A percentile compares a stretch with the other conserved stretches of the same genome.
phyloP scores from a whole-genome alignment of 64 coral and sea anemone genomes.

The Montipora capricornis region DNA sequence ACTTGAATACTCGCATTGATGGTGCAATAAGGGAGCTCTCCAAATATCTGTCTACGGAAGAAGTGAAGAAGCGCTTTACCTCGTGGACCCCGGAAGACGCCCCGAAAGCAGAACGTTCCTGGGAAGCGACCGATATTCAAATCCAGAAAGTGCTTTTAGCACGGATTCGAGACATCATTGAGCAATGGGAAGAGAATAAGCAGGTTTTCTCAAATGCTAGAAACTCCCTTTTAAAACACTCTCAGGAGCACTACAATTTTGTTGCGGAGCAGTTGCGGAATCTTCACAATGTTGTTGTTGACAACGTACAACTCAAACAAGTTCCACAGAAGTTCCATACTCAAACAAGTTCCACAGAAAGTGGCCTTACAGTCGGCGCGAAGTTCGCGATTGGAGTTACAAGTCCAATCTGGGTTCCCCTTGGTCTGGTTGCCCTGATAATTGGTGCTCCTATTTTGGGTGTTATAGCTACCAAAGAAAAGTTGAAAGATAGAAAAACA shows the following conservation, averaged over 20 bases:
- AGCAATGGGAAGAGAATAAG: constrained; percentile 26
- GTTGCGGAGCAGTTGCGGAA: constrained; percentile 11
- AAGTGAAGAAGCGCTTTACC: background rate
- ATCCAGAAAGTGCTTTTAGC: background rate
- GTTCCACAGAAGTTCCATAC: too few relatives aligned
- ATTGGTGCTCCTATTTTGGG: too few relatives aligned
- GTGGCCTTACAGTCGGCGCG: too few relatives aligned
- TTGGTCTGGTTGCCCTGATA: background rate
- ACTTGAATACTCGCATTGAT: too few relatives aligned
- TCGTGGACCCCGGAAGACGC: background rate
- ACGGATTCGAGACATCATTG: background rate
- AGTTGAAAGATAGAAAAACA: background rate
- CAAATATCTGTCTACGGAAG: constrained; percentile 1
- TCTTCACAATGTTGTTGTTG: background rate
- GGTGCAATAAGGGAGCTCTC: background rate
- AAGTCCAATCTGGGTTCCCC: background rate
- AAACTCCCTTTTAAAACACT: background rate
- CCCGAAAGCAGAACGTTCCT: background rate
- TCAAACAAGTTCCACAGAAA: too few relatives aligned
- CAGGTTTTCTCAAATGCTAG: background rate
- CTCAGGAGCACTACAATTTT: background rate
- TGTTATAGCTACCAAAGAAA: background rate
- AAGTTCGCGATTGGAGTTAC: background rate
- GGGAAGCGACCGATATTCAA: background rate
- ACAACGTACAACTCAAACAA: background rate